These are phyloP conservation scores for Oriolus oriolus DNA, from an alignment of 2,113 vertebrate species.

Conservation along the genomic window DNA sequence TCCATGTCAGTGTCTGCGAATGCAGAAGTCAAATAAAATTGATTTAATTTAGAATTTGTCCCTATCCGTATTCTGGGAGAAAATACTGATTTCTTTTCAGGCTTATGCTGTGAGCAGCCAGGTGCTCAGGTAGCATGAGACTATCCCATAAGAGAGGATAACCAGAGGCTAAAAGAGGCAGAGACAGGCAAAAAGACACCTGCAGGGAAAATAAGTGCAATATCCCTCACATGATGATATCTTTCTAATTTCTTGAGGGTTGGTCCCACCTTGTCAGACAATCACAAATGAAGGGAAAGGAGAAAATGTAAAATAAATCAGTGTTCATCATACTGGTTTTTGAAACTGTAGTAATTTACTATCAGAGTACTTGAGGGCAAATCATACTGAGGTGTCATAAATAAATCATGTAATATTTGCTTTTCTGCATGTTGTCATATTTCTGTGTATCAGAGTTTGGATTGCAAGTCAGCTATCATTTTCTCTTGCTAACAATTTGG, in stretches of 20 bases:
- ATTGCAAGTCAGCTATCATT: background rate
- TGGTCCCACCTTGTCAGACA: background rate
- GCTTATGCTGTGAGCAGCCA: background rate
- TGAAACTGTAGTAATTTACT: slow-evolving; percentile 39
- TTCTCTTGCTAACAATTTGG: background rate
- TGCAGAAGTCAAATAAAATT: background rate
- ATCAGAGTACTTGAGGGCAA: slow-evolving; percentile 1
- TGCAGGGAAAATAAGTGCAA: slow-evolving; percentile 12
- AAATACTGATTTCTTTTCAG: background rate
- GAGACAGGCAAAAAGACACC: background rate
- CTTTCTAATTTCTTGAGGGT: slow-evolving; percentile 14
- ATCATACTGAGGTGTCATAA: slow-evolving; percentile 7
- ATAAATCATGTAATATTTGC: background rate
- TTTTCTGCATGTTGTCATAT: background rate
- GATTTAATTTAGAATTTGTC: background rate
- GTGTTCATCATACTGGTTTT: background rate
- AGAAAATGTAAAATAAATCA: slow-evolving; percentile 43
- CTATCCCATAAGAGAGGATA: background rate
- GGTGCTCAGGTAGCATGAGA: background rate
- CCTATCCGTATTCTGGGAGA: background rate
- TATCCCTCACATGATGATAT: background rate
- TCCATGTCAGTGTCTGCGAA: background rate
- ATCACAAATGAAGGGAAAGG: slow-evolving; percentile 19
- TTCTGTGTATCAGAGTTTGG: background rate
- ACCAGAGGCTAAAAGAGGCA: background rate